Evolutionary conservation across 1,140 invertebrate species (phyloP).

Genomic region (Bombus pascuorum): DNA sequence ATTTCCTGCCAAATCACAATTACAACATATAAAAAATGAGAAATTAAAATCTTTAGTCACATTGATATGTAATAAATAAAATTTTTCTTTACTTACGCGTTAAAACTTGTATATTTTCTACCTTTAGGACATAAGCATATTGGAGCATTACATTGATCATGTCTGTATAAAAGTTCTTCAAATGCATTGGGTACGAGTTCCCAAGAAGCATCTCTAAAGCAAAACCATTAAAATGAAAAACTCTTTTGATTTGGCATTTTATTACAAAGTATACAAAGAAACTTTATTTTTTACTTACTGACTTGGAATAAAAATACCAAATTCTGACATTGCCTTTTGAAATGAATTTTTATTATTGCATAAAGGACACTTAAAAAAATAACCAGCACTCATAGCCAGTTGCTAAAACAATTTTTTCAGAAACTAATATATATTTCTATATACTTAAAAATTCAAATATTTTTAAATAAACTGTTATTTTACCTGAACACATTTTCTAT

Average conservation of each 20-base stretch:
- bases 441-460: background rate
- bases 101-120: constrained; percentile 80
- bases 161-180: constrained; percentile 84
- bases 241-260: background rate
- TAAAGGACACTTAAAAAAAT: constrained; percentile 88
- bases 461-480: constrained; percentile 20
- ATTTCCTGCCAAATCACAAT: constrained; percentile 76
- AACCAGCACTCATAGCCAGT: constrained; percentile 85
- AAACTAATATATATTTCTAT: background rate
- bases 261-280: background rate
- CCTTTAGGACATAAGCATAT: constrained; percentile 85
- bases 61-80: background rate
- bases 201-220: constrained; percentile 87
- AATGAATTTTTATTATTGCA: constrained; percentile 86
- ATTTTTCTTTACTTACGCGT: constrained; percentile 77
- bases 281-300: constrained; percentile 78
- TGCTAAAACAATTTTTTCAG: constrained; percentile 78
- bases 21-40: constrained; percentile 8
- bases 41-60: background rate
- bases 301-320: constrained; percentile 86
- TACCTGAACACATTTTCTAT: constrained; percentile 85
- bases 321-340: constrained; percentile 84
- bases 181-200: constrained; percentile 86
- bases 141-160: constrained; percentile 84
- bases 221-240: background rate